phyloP scores from a whole-genome alignment of 2,888 invertebrate species.

The Bombylius discolor region DNA sequence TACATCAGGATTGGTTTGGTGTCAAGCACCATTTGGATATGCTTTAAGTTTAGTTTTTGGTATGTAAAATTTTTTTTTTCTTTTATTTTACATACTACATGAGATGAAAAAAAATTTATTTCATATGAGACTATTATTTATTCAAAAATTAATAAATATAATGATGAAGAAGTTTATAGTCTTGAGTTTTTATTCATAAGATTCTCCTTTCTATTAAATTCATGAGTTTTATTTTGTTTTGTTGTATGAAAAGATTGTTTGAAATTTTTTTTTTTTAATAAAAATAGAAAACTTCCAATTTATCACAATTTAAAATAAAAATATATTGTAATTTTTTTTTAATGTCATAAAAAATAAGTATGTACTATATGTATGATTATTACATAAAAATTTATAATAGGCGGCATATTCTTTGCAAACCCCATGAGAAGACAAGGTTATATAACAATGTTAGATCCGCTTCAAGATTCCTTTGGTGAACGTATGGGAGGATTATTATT shows the following conservation, averaged over 20 bases:
- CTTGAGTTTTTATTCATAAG: background rate
- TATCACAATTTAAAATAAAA: no score
- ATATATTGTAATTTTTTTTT: no score
- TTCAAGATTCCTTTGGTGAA: constrained; percentile 92
- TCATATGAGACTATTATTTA: no score
- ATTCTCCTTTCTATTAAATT: no score
- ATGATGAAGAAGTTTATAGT: background rate
- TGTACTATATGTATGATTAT: no score
- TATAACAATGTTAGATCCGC: constrained; percentile 96
- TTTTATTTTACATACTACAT: background rate
- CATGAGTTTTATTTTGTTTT: no score
- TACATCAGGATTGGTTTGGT: constrained; percentile 86
- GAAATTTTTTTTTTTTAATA: no score
- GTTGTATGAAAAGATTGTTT: no score
- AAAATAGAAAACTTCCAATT: no score
- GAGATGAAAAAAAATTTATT: no score
- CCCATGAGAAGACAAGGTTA: constrained; percentile 96
- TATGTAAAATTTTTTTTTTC: constrained; percentile 36
- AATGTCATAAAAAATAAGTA: no score
- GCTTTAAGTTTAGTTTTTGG: constrained; percentile 89
- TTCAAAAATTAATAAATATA: no score
- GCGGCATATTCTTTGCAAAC: constrained; percentile 95
- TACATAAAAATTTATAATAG: constrained; percentile 35
- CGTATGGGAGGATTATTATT: constrained; percentile 95
- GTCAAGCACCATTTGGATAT: constrained; percentile 98